Conservation (phyloP, 2,113 vertebrate genomes). For the Istiophorus platypterus region DNA sequence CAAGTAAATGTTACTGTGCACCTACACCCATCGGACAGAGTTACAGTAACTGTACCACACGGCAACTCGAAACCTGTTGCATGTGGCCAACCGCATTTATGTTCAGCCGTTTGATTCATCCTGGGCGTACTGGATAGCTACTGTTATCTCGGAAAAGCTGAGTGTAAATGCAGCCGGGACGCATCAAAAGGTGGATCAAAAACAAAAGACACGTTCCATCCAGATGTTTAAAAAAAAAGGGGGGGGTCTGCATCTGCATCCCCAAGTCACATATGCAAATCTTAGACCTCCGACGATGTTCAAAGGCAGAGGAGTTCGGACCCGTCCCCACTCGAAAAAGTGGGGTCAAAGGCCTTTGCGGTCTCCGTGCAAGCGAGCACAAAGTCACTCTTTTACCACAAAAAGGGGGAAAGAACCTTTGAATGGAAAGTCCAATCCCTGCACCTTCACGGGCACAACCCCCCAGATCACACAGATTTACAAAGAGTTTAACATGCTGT, state of each 20-base stretch:
- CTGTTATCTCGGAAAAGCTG: too few species aligned
- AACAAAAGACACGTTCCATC: neutral
- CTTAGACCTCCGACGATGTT: neutral
- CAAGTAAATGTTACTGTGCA: neutral
- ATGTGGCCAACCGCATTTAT: neutral
- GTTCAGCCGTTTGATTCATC: neutral
- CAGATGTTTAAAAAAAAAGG: constrained; percentile 10
- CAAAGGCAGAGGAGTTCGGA: too few species aligned
- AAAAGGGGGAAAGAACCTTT: neutral
- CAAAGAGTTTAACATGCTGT: neutral
- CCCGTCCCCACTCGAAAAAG: too few species aligned
- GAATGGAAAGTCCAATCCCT: neutral
- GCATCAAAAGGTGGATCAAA: neutral
- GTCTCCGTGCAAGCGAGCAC: too few species aligned
- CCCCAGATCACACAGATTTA: too few species aligned
- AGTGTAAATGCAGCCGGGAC: neutral
- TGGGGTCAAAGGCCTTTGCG: neutral
- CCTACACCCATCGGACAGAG: neutral
- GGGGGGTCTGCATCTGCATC: neutral
- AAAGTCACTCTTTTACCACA: neutral
- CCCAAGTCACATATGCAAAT: too few species aligned
- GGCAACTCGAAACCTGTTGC: constrained; percentile 17
- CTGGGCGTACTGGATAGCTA: neutral
- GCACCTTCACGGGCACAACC: too few species aligned
- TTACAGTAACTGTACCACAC: neutral